Evolutionary conservation across 2,797 vertebrate genomes (phyloP), one percentile per base, ranked within the genome.

Genomic region (Pogonophryne albipinna): DNA sequence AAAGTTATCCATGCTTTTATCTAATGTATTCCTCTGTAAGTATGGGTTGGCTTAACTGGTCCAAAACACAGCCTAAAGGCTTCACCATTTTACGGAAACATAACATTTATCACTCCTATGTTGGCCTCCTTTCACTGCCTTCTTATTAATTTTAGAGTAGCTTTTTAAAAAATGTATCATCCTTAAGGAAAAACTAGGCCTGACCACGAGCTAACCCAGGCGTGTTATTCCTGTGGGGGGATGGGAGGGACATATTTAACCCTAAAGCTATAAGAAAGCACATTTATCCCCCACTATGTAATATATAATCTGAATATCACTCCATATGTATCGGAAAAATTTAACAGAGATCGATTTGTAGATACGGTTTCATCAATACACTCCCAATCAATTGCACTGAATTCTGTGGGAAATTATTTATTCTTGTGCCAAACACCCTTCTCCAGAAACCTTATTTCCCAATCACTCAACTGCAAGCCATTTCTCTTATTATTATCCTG

Each of bases 81-180:
- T 55, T 52, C 27, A 64, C 19, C 38, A 16, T 58, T 19, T 66
- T 44, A 66, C 58, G 60, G 13, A 77, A 78, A 47, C 31, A 44
- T 80, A 53, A 53, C 46, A 62, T 76, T 56, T 58, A 74, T 79
- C 49, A 47, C 20, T 52, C 17, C 11, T 45, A 38, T 81, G 11
- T 61, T 76, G 65, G 64, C 79, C 74, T 79, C 64, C 20, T 80
- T 84, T 79, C 31, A 59, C 38, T 50, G 41, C 23, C 71, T 47
- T 59, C 46, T 76, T 57, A 84, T 86, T 84, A 42, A 76, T 79
- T 83, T 86, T 82, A 73, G 64, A 83, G 41, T 55, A 0, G 27
- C 10, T 83, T 66, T 70, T 70, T 74, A 1, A 60, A 71, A 84
- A 71, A 90, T 88, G 55, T 34, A 90, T 85, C 49, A 83, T 20